Percentiles rank a stretch among this genome's conserved stretches.
phyloP scores from a whole-genome alignment of 2,888 invertebrate genomes.

The Tenodera sinensis region DNA sequence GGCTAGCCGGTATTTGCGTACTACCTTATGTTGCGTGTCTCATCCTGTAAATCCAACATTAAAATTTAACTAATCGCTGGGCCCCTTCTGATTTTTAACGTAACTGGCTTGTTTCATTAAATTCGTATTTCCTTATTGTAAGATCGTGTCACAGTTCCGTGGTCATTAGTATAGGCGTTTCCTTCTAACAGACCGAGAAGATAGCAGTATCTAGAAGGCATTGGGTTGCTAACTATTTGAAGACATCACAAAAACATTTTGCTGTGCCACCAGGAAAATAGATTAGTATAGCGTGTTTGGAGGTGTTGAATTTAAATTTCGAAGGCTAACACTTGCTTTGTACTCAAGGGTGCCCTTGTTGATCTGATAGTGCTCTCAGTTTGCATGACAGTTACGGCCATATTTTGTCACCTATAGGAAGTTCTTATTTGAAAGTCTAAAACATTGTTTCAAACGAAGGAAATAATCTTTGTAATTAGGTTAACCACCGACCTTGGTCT shows the following conservation, averaged over 20 bases:
- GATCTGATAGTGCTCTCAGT: background rate
- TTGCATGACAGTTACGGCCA: slow-evolving; percentile 28
- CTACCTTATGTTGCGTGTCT: background rate
- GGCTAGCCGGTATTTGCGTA: no score
- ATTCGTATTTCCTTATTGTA: no score
- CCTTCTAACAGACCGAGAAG: background rate
- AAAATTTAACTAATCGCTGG: background rate
- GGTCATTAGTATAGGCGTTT: background rate
- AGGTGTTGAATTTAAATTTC: background rate
- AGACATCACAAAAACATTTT: background rate
- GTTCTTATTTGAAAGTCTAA: slow-evolving; percentile 5
- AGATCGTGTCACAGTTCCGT: background rate
- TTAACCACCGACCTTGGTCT: background rate
- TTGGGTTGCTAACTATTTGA: background rate
- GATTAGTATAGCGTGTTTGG: background rate
- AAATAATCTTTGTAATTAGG: background rate
- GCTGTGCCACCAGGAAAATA: background rate
- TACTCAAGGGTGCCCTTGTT: background rate
- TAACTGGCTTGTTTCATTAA: background rate
- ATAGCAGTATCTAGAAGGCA: background rate
- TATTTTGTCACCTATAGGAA: slow-evolving; percentile 20
- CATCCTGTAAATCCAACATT: background rate
- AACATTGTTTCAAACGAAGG: background rate
- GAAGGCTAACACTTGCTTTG: background rate
- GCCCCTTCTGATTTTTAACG: background rate